Evolutionary conservation across 2,888 invertebrate genomes (phyloP).

Genomic region (Drosophila prolongata): DNA sequence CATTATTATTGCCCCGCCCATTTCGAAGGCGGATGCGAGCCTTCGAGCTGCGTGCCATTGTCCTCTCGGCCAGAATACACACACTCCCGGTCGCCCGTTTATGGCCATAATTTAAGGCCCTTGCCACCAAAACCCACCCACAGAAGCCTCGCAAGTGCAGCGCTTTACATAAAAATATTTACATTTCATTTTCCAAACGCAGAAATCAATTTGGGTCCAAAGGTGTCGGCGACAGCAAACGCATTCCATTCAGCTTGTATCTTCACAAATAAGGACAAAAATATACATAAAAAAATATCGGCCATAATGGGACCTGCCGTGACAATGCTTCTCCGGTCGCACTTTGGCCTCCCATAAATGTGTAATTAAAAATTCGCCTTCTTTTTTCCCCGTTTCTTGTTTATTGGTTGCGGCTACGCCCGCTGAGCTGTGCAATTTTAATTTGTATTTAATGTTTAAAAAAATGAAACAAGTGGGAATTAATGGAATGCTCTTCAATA

Average conservation of each 20-base stretch:
- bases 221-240: constrained; percentile 61
- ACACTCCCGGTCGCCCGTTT: constrained; percentile 12
- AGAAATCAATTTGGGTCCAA: constrained; percentile 62
- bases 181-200: constrained; percentile 57
- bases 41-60: constrained; percentile 57
- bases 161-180: constrained; percentile 61
- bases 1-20: constrained; percentile 65
- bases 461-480: background rate
- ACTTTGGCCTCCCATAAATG: constrained; percentile 55
- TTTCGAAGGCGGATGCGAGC: constrained; percentile 43
- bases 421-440: constrained; percentile 50
- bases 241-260: constrained; percentile 15
- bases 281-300: constrained; percentile 9
- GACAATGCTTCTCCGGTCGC: constrained; percentile 17
- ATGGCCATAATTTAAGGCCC: constrained; percentile 62
- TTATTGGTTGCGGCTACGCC: constrained; percentile 14
- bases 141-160: constrained; percentile 21
- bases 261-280: background rate
- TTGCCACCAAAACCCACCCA: constrained; percentile 4
- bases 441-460: constrained; percentile 47
- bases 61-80: constrained; percentile 47
- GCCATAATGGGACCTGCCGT: constrained; percentile 32
- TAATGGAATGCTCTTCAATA: constrained; percentile 18
- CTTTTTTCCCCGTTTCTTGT: constrained; percentile 10
- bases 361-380: constrained; percentile 69